These are phyloP conservation scores for Streptopelia turtur DNA, from an alignment of 2,797 vertebrate genomes.

Conservation along the genomic window DNA sequence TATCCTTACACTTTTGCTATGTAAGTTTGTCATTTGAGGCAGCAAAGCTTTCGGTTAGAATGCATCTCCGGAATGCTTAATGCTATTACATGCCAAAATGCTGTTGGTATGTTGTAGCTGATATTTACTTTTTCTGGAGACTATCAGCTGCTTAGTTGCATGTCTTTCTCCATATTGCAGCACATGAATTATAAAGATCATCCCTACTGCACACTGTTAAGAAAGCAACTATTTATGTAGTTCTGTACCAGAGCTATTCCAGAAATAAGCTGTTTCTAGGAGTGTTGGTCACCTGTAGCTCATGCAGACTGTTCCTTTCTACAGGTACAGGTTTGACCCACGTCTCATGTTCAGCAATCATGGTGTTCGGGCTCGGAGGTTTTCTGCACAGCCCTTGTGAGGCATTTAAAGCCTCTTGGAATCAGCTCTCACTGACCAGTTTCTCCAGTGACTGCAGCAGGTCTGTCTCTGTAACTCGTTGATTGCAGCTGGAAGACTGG, in stretches of 20 bases:
- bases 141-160: fast-evolving
- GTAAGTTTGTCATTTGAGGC: not conserved
- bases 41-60: not conserved
- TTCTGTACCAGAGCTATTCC: not conserved
- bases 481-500: constrained; percentile 69
- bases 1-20: not conserved
- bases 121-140: not conserved
- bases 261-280: not conserved
- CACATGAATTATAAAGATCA: too few relatives aligned
- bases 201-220: not conserved
- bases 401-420: not conserved
- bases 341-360: constrained; percentile 88
- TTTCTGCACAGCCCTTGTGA: constrained; percentile 79
- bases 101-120: not conserved
- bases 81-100: fast-evolving
- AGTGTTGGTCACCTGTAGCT: not conserved
- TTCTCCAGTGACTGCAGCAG: constrained; percentile 71
- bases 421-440: constrained; percentile 21
- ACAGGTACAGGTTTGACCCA: constrained; percentile 90
- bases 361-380: constrained; percentile 75
- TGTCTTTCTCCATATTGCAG: not conserved
- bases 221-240: not conserved
- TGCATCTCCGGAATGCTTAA: not conserved
- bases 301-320: not conserved
- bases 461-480: constrained; percentile 52